Evolutionary conservation across 2,113 vertebrate genomes (phyloP).

Genomic region (Tupaia chinensis): DNA sequence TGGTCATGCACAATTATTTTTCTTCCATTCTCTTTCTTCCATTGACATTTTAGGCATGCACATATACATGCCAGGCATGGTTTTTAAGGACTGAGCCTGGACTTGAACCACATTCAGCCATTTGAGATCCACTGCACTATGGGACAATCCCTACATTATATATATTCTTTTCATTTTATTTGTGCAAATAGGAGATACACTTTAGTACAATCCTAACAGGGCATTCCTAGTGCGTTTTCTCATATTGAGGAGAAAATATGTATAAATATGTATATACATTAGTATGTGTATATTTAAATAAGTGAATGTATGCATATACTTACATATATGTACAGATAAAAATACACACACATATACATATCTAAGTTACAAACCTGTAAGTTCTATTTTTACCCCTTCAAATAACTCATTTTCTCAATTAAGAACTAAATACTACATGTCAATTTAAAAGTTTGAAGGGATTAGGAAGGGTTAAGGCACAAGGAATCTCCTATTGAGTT

Average conservation of each 20-base stretch:
- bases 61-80: too few species aligned
- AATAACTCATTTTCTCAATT: background rate
- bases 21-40: too few species aligned
- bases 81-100: too few species aligned
- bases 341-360: background rate
- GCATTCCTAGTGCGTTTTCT: background rate
- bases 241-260: background rate
- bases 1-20: too few species aligned
- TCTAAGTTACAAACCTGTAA: background rate
- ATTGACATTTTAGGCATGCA: too few species aligned
- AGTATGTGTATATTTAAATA: too few species aligned
- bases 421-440: background rate
- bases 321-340: background rate
- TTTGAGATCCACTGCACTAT: too few species aligned
- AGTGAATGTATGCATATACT: background rate
- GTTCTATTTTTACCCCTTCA: background rate
- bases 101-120: too few species aligned
- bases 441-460: background rate
- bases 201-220: background rate
- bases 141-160: too few species aligned
- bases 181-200: background rate
- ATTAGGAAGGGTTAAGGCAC: background rate
- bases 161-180: background rate
- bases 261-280: background rate
- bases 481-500: background rate